Conservation (phyloP, 2,797 vertebrate genomes). For the Knipowitschia caucasica region DNA sequence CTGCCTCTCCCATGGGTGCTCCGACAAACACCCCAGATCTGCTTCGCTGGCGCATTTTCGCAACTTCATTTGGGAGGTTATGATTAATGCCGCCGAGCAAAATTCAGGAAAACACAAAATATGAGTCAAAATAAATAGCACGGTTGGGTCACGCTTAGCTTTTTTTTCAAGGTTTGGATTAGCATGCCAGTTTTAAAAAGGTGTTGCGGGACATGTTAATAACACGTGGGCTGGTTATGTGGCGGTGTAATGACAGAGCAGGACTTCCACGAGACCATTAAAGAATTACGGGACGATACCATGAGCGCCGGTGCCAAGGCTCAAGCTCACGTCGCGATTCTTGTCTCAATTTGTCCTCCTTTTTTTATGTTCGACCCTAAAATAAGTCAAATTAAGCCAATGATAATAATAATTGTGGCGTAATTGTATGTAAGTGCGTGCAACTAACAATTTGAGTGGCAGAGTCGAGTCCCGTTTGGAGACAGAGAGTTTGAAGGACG, state of each 20-base stretch:
- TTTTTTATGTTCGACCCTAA: not conserved
- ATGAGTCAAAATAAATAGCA: conserved; percentile 42
- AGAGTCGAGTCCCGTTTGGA: not conserved
- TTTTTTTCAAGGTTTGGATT: conserved; percentile 25
- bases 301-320: conserved; percentile 9
- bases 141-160: conserved; percentile 36
- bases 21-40: conserved; percentile 47
- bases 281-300: conserved; percentile 15
- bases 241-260: conserved; percentile 27
- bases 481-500: not conserved
- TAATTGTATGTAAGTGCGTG: conserved; percentile 1
- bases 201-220: conserved; percentile 35
- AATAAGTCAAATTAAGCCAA: not conserved
- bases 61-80: conserved; percentile 53
- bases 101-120: conserved; percentile 46
- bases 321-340: conserved; percentile 6
- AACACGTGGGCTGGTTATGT: conserved; percentile 27
- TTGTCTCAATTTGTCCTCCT: not conserved
- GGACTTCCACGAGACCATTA: conserved; percentile 15
- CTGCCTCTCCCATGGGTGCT: conserved; percentile 37
- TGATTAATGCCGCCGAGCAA: conserved; percentile 65
- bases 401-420: conserved; percentile 4
- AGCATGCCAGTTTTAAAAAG: conserved; percentile 13
- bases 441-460: conserved; percentile 8
- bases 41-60: conserved; percentile 25